phyloP scores from a whole-genome alignment of 1,140 invertebrate genomes.

The Arctopsyche grandis region DNA sequence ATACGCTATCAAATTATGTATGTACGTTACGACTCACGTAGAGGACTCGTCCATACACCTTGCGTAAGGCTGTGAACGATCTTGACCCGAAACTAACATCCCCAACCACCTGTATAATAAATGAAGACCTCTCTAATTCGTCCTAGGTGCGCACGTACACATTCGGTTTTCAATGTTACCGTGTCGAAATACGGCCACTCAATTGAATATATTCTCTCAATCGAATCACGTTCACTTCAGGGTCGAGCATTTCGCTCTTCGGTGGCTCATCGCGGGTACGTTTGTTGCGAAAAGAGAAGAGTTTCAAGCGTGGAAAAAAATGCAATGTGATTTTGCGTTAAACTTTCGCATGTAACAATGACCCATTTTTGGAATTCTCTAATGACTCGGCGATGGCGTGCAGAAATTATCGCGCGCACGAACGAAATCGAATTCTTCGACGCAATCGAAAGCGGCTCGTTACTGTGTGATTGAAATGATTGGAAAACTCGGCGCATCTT shows the following conservation, averaged over 20 bases:
- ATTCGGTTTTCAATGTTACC: conserved; percentile 1
- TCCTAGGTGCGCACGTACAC: neutral
- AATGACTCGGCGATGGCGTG: neutral
- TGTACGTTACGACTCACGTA: neutral
- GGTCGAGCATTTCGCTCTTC: conserved; percentile 14
- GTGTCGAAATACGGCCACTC: neutral
- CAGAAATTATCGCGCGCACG: neutral
- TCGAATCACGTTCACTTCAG: conserved; percentile 8
- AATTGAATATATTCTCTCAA: neutral
- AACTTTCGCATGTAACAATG: conserved; percentile 6
- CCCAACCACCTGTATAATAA: neutral
- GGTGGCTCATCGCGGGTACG: neutral
- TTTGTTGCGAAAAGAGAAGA: neutral
- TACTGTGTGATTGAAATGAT: no score
- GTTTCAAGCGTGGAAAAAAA: neutral
- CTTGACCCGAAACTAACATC: conserved; percentile 1
- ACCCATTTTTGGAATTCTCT: neutral
- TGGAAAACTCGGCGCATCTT: no score
- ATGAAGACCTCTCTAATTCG: conserved; percentile 3
- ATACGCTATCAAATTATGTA: neutral
- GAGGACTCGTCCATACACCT: no score
- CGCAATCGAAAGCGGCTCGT: conserved; percentile 12
- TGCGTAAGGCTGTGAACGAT: neutral
- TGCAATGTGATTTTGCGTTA: no score
- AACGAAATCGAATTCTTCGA: conserved; percentile 22